phyloP scores from a whole-genome alignment of 1,140 invertebrate genomes.

The Zaprionus camerounensis region DNA sequence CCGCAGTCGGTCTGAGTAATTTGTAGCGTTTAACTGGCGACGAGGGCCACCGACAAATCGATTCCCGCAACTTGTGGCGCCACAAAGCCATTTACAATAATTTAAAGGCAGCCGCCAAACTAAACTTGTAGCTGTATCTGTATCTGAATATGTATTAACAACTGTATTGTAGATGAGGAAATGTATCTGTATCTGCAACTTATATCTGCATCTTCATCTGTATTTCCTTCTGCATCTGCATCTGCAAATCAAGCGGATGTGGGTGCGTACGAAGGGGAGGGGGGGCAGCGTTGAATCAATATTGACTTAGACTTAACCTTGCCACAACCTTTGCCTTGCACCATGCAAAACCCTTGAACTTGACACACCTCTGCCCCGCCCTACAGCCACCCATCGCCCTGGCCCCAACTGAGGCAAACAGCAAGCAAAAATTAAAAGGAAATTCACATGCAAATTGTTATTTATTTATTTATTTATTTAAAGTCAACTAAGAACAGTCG shows the following conservation, averaged over 20 bases:
- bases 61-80: slow-evolving; percentile 74
- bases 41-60: slow-evolving; percentile 74
- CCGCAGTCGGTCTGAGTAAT: slow-evolving; percentile 50
- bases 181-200: too few relatives aligned
- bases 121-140: neutral
- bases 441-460: too few relatives aligned
- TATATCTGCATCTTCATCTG: too few relatives aligned
- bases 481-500: too few relatives aligned
- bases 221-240: too few relatives aligned
- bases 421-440: neutral
- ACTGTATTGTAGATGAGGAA: too few relatives aligned
- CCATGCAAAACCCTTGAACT: neutral
- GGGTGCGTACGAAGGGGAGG: neutral
- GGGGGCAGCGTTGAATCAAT: slow-evolving; percentile 23
- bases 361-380: neutral
- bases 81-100: slow-evolving; percentile 74
- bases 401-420: neutral
- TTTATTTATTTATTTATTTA: too few relatives aligned
- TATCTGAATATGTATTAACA: too few relatives aligned
- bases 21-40: slow-evolving; percentile 77
- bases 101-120: slow-evolving; percentile 61
- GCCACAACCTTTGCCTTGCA: slow-evolving; percentile 12
- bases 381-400: neutral
- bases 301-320: slow-evolving; percentile 47
- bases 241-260: too few relatives aligned